Evolutionary conservation across 2,797 vertebrate genomes (phyloP).

Genomic region (Myotis myotis): DNA sequence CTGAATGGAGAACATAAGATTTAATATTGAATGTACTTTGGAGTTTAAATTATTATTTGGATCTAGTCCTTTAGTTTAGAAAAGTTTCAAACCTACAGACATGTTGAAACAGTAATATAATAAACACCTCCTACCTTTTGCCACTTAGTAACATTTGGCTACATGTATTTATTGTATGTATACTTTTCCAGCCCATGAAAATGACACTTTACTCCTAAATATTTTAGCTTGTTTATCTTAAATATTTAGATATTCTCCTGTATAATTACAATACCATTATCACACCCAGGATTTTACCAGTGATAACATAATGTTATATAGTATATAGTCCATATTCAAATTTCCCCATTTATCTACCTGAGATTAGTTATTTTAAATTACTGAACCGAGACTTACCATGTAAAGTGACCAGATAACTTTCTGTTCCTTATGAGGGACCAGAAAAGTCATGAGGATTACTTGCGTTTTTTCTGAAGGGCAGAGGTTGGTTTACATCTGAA

Average conservation of each 20-base stretch:
- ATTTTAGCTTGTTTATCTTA: slow-evolving; percentile 1
- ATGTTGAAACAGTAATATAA: slow-evolving; percentile 23
- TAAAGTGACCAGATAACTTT: slow-evolving; percentile 37
- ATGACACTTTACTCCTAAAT: slow-evolving; percentile 26
- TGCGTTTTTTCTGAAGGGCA: background rate
- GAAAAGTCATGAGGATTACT: slow-evolving; percentile 28
- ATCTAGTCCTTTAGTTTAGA: slow-evolving; percentile 40
- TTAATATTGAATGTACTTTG: slow-evolving; percentile 6
- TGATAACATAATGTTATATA: background rate
- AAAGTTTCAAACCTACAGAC: background rate
- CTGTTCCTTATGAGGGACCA: background rate
- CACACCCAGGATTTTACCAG: background rate
- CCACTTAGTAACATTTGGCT: background rate
- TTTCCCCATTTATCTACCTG: slow-evolving; percentile 1
- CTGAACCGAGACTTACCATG: slow-evolving; percentile 19
- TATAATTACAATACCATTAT: background rate
- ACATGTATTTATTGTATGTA: background rate
- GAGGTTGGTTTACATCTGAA: slow-evolving; percentile 9
- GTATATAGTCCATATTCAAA: background rate
- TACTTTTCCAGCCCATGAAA: background rate
- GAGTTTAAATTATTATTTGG: slow-evolving; percentile 20
- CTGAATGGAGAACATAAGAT: background rate
- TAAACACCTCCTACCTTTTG: background rate
- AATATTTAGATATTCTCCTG: slow-evolving; percentile 6
- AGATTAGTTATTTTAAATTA: slow-evolving; percentile 17